Evolutionary conservation across 2,113 vertebrate genomes (phyloP), one percentile per base, ranked within the genome.

Genomic region (Plecotus auritus): DNA sequence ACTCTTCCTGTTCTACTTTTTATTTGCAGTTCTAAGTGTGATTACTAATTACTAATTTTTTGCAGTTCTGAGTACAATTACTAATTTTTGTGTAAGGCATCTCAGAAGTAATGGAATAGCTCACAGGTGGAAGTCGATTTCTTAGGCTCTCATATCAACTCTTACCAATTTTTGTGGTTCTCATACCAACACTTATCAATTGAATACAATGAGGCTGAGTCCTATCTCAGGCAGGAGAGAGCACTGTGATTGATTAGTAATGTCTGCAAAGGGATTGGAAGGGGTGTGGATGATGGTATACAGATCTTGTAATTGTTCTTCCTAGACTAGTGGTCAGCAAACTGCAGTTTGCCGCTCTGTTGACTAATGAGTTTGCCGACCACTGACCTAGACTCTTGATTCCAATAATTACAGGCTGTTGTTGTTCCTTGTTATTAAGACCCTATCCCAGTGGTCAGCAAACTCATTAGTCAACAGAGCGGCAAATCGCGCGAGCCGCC

Each of bases 31-130:
- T 89, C 35, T 85, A 49, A 69, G 9, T 78, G 35, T 51, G 82
- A 26, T 85, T 59, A 90, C n/a, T 81, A 87, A 69, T 85, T 85
- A 77, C 10, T 78, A 74, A 70, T 69, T 64, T 93, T 94, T 91
- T 88, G 26, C 11, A 54, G 23, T 91, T 89, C 32, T 85, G 42
- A 69, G 5, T 78, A 85, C 37, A 87, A 69, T 85, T 81, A 72
- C 9, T 78, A 74, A 70, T 61, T 64, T 93, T 94, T 91, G 32
- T 86, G 47, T 91, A 93, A 73, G 35, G 1, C 1, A 80, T 42
- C 61, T 49, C 35, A 76, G 30, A 88, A 16, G 37, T 37, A 93
- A 83, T 4, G 20, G 59, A 67, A 37, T 54, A 67, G 11, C 35
- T 96, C 42, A 56, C 22, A 86, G 61, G 51, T 93, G 16, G 83